Conservation (phyloP, 1,140 invertebrate genomes). For the Euura saliciscinereae region DNA sequence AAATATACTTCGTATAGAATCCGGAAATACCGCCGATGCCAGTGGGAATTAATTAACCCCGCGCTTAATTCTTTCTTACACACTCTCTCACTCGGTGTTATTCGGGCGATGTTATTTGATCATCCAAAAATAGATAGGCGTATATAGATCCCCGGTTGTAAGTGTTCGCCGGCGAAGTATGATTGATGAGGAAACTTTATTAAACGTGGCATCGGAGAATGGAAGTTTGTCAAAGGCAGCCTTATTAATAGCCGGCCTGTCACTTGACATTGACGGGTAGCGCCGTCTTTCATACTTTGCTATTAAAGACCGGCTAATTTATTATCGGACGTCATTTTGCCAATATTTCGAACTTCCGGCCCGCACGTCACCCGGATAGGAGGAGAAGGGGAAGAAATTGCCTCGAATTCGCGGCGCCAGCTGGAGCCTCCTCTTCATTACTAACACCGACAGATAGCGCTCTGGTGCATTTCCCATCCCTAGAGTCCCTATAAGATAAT, state of each 20-base stretch:
- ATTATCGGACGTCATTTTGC: neutral
- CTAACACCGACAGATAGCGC: no score
- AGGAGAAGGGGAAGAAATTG: neutral
- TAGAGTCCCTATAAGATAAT: no score
- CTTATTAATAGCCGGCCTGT: neutral
- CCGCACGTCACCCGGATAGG: neutral
- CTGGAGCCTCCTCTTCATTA: neutral
- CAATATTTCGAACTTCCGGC: neutral
- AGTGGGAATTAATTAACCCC: no score
- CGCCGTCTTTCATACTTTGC: neutral
- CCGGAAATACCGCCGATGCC: no score
- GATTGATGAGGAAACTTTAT: neutral
- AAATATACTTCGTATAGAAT: no score
- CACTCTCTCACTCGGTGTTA: no score
- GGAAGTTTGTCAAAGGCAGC: neutral
- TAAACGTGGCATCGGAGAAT: neutral
- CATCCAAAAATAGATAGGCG: no score
- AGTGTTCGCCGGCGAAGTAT: neutral
- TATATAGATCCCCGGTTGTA: no score
- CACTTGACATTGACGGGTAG: constrained; percentile 2
- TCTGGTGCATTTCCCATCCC: no score
- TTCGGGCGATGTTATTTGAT: no score
- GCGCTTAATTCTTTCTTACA: no score
- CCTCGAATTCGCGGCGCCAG: neutral
- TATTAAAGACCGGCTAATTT: neutral